phyloP scores from a whole-genome alignment of 1,140 invertebrate genomes.

The Cotesia typhae region DNA sequence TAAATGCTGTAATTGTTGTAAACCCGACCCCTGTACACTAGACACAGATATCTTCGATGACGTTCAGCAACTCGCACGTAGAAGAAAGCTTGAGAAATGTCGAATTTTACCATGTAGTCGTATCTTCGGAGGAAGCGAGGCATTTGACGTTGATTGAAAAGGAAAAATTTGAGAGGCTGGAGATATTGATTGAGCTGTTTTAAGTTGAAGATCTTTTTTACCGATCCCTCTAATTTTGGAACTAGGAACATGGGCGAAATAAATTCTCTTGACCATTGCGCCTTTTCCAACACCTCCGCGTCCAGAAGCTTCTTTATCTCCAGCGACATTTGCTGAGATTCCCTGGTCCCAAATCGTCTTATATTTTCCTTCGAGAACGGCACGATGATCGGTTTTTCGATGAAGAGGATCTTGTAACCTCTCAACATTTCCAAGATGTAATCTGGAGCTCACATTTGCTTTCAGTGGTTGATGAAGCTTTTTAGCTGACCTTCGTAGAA shows the following conservation, averaged over 20 bases:
- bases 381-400: conserved; percentile 21
- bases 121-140: no score
- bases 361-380: conserved; percentile 19
- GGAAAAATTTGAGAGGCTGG: no score
- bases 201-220: conserved; percentile 41
- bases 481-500: neutral
- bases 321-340: conserved; percentile 21
- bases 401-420: conserved; percentile 29
- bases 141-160: no score
- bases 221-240: conserved; percentile 37
- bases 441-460: conserved; percentile 11
- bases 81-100: no score
- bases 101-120: no score
- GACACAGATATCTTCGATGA: no score
- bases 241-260: conserved; percentile 44
- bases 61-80: no score
- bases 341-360: conserved; percentile 23
- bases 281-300: conserved; percentile 16
- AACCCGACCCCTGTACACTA: conserved; percentile 3
- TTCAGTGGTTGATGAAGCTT: neutral
- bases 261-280: conserved; percentile 33
- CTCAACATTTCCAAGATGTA: conserved; percentile 21
- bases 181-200: no score
- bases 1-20: conserved; percentile 24
- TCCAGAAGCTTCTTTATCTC: conserved; percentile 20